These are phyloP conservation scores for silkworm (Bombyx mori) DNA, from an alignment of 1,140 invertebrate species.

Conservation along the genomic window ASM3026992v2 NC_085114.1:6958001-6958500, in stretches of 20 bases:
- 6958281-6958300: constrained; percentile 39
- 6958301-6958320: constrained; percentile 11
- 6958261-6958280: constrained; percentile 41
- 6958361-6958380: background rate
- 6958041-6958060: too few species aligned
- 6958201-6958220: background rate
- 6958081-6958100: too few species aligned
- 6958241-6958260: constrained; percentile 3
- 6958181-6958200: too few species aligned
- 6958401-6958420: too few species aligned
- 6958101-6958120: too few species aligned
- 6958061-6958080: too few species aligned
- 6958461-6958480: constrained; percentile 15
- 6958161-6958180: too few species aligned
- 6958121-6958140: too few species aligned
- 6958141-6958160: too few species aligned
- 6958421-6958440: constrained; percentile 5
- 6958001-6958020: too few species aligned
- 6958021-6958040: too few species aligned
- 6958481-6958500: constrained; percentile 42
- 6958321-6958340: constrained; percentile 11
- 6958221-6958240: background rate
- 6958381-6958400: constrained; percentile 7
- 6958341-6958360: constrained; percentile 1
- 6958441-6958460: constrained; percentile 19